Base-by-base conservation (phyloP, 2,888 invertebrate genomes). In the Cyrtodaria siliqua region DNA sequence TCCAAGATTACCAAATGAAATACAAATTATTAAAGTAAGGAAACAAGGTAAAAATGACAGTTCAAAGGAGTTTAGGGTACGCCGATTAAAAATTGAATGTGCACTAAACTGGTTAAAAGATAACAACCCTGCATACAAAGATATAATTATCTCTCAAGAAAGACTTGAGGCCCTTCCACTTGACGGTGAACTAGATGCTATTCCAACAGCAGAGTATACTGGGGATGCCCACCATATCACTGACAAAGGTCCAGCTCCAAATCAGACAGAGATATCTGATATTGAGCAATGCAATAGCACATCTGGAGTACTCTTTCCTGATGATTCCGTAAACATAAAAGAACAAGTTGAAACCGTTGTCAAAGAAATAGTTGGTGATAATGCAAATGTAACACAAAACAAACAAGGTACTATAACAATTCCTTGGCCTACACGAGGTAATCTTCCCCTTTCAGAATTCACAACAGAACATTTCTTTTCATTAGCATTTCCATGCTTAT, bases 401-500 rank as follows among this genome's bases (percentile, higher is more conserved):
- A 44, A 44, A 44, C 16, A 20, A 9, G 44, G 44, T 44, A 33
- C 62, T 33, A 47, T 77, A 71, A 72, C 55, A 61, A 80, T 55
- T 52, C 76, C 6, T 23, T 80, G 27, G 79, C 70, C 8, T 71
- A 74, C 73, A 55, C 71, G 71, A 47, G 78, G 78, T 2, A 53
- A 70, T n/a, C 50, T 18, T 26, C 73, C 42, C 72, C 78, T 59
- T 29, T 83, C 18, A 27, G n/a, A 23, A 55, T 80, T 53, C 40
- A 61, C 33, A 76, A 55, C 18, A 29, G 2, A 24, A 9, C 81
- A n/a, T 86, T 81, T 64, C 64, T 33, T 53, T 83, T 16, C 83
- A 84, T 60, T 23, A 76, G 61, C 70, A 83, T 59, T 70, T 74
- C 12, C 83, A 86, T 62, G 69, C 81, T 61, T 82, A 80, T 83